A percentile compares a stretch with the other conserved stretches of the same genome.
Evolutionary conservation across 2,113 vertebrate species (phyloP).

Genomic region (Brachypteracias leptosomus): DNA sequence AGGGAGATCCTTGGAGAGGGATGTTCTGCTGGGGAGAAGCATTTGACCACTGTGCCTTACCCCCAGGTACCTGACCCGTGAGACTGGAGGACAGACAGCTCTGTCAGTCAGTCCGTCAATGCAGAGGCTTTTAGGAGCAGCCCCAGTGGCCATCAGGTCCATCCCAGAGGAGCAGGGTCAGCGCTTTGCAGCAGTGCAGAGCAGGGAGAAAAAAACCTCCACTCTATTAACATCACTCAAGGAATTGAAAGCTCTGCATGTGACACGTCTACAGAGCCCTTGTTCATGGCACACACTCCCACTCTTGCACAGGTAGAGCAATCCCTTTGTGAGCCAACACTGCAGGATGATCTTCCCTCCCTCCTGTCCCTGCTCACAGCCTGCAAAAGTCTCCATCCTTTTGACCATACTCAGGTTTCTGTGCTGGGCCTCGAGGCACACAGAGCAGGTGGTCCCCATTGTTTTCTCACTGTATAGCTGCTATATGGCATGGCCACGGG

Average conservation of each 20-base stretch:
- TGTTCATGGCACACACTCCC: background rate
- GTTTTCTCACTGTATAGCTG: background rate
- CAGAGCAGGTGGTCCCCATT: rapidly evolving
- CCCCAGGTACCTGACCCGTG: rapidly evolving
- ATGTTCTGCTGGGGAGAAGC: background rate
- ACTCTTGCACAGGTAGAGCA: background rate
- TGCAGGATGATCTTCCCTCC: background rate
- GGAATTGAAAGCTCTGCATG: background rate
- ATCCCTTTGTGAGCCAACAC: background rate
- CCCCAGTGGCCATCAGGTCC: rapidly evolving
- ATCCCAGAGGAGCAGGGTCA: background rate
- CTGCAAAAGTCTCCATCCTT: background rate
- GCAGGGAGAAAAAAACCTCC: background rate
- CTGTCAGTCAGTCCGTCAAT: background rate
- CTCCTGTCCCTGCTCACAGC: background rate
- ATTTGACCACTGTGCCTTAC: background rate
- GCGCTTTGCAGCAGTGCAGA: background rate
- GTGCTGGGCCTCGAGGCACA: background rate
- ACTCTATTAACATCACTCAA: background rate
- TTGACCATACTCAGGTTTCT: background rate
- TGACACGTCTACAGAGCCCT: background rate
- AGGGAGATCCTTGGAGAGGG: background rate
- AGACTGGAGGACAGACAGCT: background rate
- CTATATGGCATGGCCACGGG: rapidly evolving
- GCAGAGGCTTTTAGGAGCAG: background rate